Percentiles rank a stretch among this genome's conserved stretches.
Evolutionary conservation across 1,140 invertebrate genomes (phyloP).

Genomic region (Anoplolepis gracilipes): DNA sequence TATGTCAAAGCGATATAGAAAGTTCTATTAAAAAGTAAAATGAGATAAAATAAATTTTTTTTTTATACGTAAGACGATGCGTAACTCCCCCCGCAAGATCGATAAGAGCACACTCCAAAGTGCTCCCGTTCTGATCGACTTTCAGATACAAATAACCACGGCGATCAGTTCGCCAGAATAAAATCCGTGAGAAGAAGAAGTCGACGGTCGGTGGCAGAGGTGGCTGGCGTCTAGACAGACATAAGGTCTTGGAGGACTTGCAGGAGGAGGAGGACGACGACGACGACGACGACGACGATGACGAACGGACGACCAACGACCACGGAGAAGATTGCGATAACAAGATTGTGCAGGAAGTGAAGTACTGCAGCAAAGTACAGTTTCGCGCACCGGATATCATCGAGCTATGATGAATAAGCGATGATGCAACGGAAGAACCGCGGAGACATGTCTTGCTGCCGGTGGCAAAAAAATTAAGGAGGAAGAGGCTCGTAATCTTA

Average conservation of each 20-base stretch:
- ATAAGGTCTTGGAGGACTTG: constrained; percentile 75
- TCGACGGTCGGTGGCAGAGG: constrained; percentile 43
- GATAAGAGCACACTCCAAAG: constrained; percentile 55
- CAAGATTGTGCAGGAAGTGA: constrained; percentile 76
- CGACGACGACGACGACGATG: constrained; percentile 66
- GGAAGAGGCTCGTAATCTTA: background rate
- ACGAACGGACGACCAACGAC: constrained; percentile 27
- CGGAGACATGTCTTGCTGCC: background rate
- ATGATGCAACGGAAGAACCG: background rate
- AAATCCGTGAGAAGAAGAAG: constrained; percentile 70
- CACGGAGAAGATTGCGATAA: constrained; percentile 58
- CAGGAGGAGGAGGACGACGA: constrained; percentile 76
- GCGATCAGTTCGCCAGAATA: constrained; percentile 80
- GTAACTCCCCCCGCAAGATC: constrained; percentile 18
- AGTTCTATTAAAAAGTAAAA: background rate
- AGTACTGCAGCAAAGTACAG: constrained; percentile 80
- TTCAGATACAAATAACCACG: constrained; percentile 85
- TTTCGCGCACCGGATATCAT: constrained; percentile 82
- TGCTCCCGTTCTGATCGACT: constrained; percentile 30
- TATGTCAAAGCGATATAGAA: background rate
- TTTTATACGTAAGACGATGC: background rate
- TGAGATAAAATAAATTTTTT: background rate
- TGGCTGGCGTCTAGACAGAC: constrained; percentile 69
- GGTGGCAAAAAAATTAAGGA: background rate
- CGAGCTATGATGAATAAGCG: constrained; percentile 77